These are phyloP conservation scores for Cepaea nemoralis DNA, from an alignment of 1,140 invertebrate species.

Conservation along the genomic window DNA sequence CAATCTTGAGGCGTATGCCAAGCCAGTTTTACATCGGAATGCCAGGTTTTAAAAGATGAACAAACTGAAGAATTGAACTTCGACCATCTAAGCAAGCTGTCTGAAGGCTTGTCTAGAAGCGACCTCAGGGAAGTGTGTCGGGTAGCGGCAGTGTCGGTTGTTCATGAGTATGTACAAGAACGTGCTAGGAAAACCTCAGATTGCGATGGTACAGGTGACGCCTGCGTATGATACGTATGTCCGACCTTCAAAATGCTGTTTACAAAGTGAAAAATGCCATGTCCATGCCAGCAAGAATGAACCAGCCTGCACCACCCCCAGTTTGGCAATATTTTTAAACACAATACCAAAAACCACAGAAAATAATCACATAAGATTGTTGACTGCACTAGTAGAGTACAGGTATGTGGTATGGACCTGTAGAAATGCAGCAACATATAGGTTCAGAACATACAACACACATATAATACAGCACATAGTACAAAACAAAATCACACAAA, in stretches of 20 bases:
- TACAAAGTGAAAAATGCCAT: conserved; percentile 14
- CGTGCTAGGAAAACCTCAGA: background rate
- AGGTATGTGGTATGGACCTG: too few species aligned
- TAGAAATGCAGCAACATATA: too few species aligned
- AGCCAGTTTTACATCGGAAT: conserved; percentile 91
- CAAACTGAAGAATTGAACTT: conserved; percentile 10
- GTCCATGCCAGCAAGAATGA: background rate
- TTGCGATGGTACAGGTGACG: background rate
- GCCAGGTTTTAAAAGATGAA: conserved; percentile 77
- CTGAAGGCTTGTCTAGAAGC: conserved; percentile 88
- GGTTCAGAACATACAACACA: too few species aligned
- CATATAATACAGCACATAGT: too few species aligned
- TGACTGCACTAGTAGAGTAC: too few species aligned
- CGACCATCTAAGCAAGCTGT: conserved; percentile 78
- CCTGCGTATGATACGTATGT: conserved; percentile 11
- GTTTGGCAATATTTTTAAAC: too few species aligned
- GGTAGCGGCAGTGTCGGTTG: conserved; percentile 79
- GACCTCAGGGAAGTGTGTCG: conserved; percentile 93
- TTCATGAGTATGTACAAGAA: conserved; percentile 16
- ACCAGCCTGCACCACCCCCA: background rate
- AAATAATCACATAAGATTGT: too few species aligned
- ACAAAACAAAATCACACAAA: too few species aligned
- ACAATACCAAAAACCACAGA: too few species aligned
- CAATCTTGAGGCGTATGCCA: conserved; percentile 95
- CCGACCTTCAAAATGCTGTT: conserved; percentile 17